These are phyloP conservation scores for Tokudaia tokunoshimensis DNA, from an alignment of 2,797 vertebrate genomes.

Conservation along the genomic window DNA sequence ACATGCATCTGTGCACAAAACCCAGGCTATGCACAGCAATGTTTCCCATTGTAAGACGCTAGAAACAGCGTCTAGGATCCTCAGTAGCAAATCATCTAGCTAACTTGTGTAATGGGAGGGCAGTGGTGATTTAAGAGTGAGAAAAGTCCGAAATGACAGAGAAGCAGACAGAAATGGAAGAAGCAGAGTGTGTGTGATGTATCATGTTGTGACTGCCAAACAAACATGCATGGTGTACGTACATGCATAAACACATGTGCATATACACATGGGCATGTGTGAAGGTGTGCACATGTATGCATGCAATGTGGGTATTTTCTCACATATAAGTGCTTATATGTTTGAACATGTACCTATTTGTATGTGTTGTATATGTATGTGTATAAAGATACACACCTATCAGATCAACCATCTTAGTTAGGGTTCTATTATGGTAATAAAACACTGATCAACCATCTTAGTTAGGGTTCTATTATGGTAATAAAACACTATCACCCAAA, in stretches of 20 bases:
- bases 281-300: background rate
- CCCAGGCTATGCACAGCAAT: background rate
- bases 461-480: background rate
- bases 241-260: background rate
- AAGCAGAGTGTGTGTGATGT: background rate
- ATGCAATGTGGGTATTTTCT: background rate
- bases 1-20: background rate
- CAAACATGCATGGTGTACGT: fast-evolving
- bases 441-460: background rate
- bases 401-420: background rate
- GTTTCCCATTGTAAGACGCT: background rate
- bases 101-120: background rate
- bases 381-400: background rate
- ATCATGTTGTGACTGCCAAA: background rate
- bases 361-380: background rate
- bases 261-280: background rate
- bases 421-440: background rate
- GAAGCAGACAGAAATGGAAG: background rate
- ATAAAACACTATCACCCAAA: background rate
- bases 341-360: background rate
- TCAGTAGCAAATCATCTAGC: too few relatives aligned
- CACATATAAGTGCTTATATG: background rate
- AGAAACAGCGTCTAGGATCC: background rate
- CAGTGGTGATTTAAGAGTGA: too few relatives aligned
- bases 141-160: background rate